Conservation (phyloP, 2,888 invertebrate genomes). For the Lucinisca nassula region DNA sequence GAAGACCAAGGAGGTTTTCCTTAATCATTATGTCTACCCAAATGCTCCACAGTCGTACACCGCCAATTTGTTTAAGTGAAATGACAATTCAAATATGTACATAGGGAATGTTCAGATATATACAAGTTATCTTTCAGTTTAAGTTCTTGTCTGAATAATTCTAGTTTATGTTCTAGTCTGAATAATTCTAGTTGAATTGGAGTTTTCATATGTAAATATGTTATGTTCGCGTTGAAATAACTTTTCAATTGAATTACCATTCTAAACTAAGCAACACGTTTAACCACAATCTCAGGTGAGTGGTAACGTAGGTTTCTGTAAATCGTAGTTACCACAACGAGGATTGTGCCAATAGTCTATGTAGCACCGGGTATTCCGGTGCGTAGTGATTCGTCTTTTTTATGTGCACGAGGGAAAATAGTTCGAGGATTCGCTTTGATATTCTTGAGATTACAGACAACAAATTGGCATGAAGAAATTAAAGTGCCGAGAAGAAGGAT, state of each 20-base stretch:
- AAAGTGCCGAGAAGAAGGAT: not conserved
- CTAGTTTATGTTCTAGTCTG: not conserved
- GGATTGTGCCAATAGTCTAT: no score
- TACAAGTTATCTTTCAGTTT: not conserved
- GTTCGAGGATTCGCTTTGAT: not conserved
- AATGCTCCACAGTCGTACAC: conserved; percentile 3
- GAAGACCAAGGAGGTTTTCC: conserved; percentile 9
- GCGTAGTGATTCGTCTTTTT: no score
- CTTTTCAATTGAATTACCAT: not conserved
- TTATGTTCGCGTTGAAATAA: not conserved
- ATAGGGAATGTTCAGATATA: not conserved
- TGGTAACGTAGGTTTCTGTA: no score
- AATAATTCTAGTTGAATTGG: not conserved
- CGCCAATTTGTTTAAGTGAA: not conserved
- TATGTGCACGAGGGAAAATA: conserved; percentile 1
- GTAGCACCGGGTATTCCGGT: no score
- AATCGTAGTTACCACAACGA: no score
- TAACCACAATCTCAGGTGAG: not conserved
- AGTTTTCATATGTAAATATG: not conserved
- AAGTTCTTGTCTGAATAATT: not conserved
- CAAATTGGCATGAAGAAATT: not conserved
- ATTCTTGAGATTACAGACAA: not conserved
- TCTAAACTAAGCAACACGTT: not conserved
- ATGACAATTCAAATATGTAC: not conserved
- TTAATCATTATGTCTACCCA: conserved; percentile 22